These are phyloP conservation scores for Enteromius fasciolatus DNA, from an alignment of 2,797 vertebrate species.

Conservation along the genomic window DNA sequence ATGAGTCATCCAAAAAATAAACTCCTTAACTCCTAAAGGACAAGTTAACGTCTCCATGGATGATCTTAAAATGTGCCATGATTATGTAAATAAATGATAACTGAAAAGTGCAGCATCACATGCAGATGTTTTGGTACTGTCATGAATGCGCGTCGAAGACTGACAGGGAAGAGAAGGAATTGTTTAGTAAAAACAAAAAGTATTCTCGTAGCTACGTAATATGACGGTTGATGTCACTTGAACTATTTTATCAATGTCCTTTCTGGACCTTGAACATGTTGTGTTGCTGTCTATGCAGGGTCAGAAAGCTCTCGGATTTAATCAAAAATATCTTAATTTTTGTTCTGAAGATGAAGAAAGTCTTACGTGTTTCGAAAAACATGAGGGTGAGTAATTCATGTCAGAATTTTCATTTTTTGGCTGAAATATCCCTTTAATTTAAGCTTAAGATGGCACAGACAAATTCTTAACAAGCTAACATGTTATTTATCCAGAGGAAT, in stretches of 20 bases:
- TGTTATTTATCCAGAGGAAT: neutral
- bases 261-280: too few relatives aligned
- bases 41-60: too few relatives aligned
- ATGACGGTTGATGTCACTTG: too few relatives aligned
- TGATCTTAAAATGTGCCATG: neutral
- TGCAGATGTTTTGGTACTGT: too few relatives aligned
- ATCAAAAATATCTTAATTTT: too few relatives aligned
- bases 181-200: neutral
- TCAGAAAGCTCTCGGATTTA: too few relatives aligned
- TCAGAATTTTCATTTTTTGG: neutral
- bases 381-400: neutral
- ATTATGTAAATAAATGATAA: neutral
- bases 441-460: neutral
- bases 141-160: too few relatives aligned
- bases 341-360: neutral
- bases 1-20: neutral
- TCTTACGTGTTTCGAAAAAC: neutral
- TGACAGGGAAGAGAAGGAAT: neutral
- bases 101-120: neutral
- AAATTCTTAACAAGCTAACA: neutral
- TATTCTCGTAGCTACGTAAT: too few relatives aligned
- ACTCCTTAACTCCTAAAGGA: neutral
- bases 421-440: neutral
- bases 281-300: too few relatives aligned
- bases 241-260: too few relatives aligned